Evolutionary conservation across 2,113 vertebrate species (phyloP).

Genomic region (Mirza zaza): DNA sequence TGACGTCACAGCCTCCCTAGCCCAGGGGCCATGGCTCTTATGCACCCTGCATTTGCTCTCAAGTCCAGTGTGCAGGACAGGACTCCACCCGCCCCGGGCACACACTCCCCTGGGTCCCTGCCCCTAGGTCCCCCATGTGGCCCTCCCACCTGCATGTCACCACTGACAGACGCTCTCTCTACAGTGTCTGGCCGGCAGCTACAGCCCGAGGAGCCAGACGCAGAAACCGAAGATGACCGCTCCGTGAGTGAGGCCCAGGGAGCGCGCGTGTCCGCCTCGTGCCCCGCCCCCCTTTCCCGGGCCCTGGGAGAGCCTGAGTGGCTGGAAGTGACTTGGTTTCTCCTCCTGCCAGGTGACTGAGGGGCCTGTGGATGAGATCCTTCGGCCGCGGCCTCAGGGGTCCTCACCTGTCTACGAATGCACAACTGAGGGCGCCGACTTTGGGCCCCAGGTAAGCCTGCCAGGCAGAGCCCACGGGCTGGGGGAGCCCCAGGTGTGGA

Average conservation of each 20-base stretch:
- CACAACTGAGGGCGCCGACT: conserved; percentile 85
- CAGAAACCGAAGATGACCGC: conserved; percentile 76
- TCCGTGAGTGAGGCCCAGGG: conserved; percentile 78
- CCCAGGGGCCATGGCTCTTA: too few relatives aligned
- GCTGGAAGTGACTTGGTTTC: not conserved
- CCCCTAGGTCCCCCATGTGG: accelerated
- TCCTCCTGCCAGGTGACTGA: conserved; percentile 87
- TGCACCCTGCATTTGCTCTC: accelerated
- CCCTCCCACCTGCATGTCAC: accelerated
- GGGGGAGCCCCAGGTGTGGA: not conserved
- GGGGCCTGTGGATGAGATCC: conserved; percentile 85
- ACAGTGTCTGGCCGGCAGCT: conserved; percentile 83
- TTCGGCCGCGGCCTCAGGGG: conserved; percentile 95
- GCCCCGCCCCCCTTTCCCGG: accelerated
- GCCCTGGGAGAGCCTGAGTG: accelerated
- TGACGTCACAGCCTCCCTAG: accelerated
- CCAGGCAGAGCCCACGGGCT: accelerated
- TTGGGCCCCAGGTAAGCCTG: conserved; percentile 85
- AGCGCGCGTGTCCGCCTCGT: accelerated
- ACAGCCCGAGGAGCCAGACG: conserved; percentile 71
- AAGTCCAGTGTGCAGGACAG: accelerated
- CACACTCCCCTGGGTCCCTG: not conserved
- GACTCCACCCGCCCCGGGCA: accelerated
- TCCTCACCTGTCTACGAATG: conserved; percentile 96
- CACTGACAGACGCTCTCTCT: conserved; percentile 2